Base-by-base conservation (phyloP, 2,888 invertebrate genomes). In the Caenorhabditis virilis region DNA sequence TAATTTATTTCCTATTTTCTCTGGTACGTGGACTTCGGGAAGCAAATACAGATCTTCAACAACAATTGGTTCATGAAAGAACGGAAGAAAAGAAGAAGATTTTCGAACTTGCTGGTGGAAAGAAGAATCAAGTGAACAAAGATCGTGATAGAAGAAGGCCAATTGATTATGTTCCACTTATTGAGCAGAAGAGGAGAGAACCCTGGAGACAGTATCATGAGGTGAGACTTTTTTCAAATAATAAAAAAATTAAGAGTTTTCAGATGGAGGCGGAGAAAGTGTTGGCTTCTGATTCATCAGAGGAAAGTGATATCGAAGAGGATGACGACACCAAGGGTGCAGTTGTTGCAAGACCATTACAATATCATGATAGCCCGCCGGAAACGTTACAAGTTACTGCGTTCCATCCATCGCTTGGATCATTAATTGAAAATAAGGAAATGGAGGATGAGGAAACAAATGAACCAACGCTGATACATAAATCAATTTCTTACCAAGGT, bases 51-150 rank as follows among this genome's bases (percentile, higher is more conserved):
- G 95, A 97, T 84, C 87, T 97, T 48, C 91, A 91, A 61, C 80
- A 78, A 41, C 84, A 84, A 58, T 72, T 86, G 47, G 66, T 77
- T 18, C 80, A 82, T 54, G 82, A 95, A 83, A 87, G 94, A 54
- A 94, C 93, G 0, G 95, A 94, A 85, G 94, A 94, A 83, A 88
- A 94, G 57, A 88, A 92, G 72, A 95, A 94, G 87, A 91, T 94
- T 88, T 93, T 93, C 80, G 91, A 91, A 85, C 87, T 93, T 77
- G 93, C 90, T 0, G 93, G 85, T 45, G 85, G 85, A 4, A 76
- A 78, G 33, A 72, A 70, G 36, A 77, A 77, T 46, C 49, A 65
- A 23, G 43, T 54, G 39, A 68, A 72, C 11, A 57, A 61, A 38
- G 60, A 71, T 16, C 41, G 61, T 2, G 66, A 74, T 5, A 74